Base-by-base conservation (phyloP, 2,888 invertebrate genomes). In the Mamestra brassicae region DNA sequence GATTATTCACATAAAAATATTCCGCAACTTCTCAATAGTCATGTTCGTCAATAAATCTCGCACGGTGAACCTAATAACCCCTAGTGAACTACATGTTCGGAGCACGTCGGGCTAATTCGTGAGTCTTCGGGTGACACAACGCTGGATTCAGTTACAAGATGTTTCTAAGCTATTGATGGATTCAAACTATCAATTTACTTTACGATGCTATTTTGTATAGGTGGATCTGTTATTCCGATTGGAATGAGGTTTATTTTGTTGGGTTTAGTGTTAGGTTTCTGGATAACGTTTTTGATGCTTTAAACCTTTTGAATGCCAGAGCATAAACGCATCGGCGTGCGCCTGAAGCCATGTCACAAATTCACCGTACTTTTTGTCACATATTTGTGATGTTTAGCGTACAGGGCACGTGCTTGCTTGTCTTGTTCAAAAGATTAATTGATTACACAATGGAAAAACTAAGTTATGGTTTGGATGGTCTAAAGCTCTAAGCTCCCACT, bases 91-190 rank as follows among this genome's bases (percentile, higher is more conserved):
- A 82, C 76, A 85, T 85, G 80, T 78, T 81, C 73, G 78, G 82
- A 75, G 76, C 83, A 85, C 68, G 75, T 78, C 85, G 84, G 72
- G 85, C 85, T 83, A 85, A 79, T 88, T 85, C 86, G 85, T 83
- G 84, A 84, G 54, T 66, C 80, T 62, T 68, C 76, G 71, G 76
- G 74, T 89, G 89, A 89, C 89, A 89, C 89, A 89, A 87, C 84
- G 83, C 80, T 60, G 85, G 85, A 84, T 80, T 86, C 88, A 81
- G 78, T 84, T 84, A 84, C 85, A 80, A 76, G 78, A 83, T 78
- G 74, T 63, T 74, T 26, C 69, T 58, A 63, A 34, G 71, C 67
- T 79, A 81, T 80, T 80, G 70, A 71, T 79, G 68, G 72, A 79
- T 76, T 65, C 71, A 50, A 72, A 70, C 71, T 61, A 82, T 83